Base-by-base conservation (phyloP, 2,113 vertebrate genomes). In the Dromaius novaehollandiae region DNA sequence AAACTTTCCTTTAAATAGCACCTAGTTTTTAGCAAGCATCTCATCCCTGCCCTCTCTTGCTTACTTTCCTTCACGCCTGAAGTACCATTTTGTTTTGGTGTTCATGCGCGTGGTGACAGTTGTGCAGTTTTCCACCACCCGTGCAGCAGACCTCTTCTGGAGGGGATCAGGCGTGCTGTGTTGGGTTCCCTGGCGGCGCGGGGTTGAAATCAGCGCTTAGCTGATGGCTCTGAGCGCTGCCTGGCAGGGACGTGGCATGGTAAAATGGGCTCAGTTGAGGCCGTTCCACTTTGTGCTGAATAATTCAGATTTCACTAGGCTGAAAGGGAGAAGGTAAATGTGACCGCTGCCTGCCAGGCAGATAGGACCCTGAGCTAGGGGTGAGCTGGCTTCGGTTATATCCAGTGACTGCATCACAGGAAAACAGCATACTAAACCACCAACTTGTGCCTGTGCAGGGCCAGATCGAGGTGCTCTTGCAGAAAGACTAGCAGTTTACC, bases 261-360 rank as follows among this genome's bases (percentile, higher is more conserved):
- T 42, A 6, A 86, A 78, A 44, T 1, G 2, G 50, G 22, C 63
- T 89, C n/a, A 0, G 0, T 30, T 50, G 28, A 13, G n/a, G 53
- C 68, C 84, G 71, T 86, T 91, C 38, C 38, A 24, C 11, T 86
- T 81, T 36, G 38, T 56, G 28, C 46, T 22, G 30, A 74, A 74
- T 69, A 87, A 84, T 77, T 10, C 32, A 22, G 48, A 65, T 91
- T 94, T 89, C 77, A 74, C 56, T 70, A 60, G 58, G 53, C 44
- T 69, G 73, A 65, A 74, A 91, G n/a, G 58, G 55, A 87, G 70
- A 81, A 84, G 53, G 50, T n/a, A 25, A 19, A 21, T 3, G 44
- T 65, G 68, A 66, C 18, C n/a, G 82, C 55, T 89, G 42, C 63
- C 16, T 46, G 51, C 92, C 58, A 78, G 44, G 48, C 19, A 55